These are phyloP conservation scores for Pyralis farinalis DNA, from an alignment of 2,888 invertebrate genomes.

Conservation along the genomic window DNA sequence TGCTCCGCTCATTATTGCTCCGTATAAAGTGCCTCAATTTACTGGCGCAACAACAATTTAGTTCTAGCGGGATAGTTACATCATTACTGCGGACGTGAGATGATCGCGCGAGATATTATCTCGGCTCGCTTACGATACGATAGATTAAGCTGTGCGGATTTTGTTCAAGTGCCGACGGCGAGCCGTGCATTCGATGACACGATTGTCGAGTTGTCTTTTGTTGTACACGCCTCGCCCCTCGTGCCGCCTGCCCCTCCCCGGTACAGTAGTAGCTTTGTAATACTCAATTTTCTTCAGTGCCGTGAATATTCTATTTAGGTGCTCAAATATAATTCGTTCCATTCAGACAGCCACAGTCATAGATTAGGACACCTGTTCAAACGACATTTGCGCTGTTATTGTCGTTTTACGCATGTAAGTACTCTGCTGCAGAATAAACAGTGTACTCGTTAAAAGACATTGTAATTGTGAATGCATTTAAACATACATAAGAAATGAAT, in stretches of 20 bases:
- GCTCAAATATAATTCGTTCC: not conserved
- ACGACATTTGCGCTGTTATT: slow-evolving; percentile 1
- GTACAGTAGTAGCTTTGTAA: not conserved
- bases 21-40: slow-evolving; percentile 47
- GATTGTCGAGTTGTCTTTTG: not conserved
- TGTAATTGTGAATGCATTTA: too few species aligned
- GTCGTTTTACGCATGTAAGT: not conserved
- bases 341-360: not conserved
- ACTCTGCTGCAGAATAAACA: too few species aligned
- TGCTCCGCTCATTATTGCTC: slow-evolving; percentile 37
- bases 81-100: slow-evolving; percentile 29
- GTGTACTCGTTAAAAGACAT: too few species aligned
- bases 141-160: slow-evolving; percentile 34
- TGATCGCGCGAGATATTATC: slow-evolving; percentile 35
- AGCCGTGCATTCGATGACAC: not conserved
- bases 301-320: not conserved
- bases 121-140: slow-evolving; percentile 23
- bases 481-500: too few species aligned
- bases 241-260: not conserved
- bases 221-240: not conserved
- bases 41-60: slow-evolving; percentile 35
- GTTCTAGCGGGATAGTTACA: slow-evolving; percentile 43
- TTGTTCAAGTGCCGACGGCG: slow-evolving; percentile 16
- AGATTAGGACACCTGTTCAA: not conserved
- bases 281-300: not conserved